phyloP scores from a whole-genome alignment of 1,140 invertebrate species.

The Diabrotica undecimpunctata region DNA sequence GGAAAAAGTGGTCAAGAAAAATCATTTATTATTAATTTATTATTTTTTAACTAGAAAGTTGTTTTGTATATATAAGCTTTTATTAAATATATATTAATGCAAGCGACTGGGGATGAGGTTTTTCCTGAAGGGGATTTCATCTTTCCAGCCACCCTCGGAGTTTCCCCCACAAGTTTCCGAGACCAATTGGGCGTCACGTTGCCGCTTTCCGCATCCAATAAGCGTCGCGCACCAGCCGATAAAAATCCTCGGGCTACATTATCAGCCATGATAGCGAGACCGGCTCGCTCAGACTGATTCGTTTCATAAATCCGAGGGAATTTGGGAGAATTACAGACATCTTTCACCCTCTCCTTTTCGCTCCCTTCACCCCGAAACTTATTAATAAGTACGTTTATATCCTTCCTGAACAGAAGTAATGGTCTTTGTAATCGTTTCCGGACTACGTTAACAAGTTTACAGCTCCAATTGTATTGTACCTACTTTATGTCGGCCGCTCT shows the following conservation, averaged over 20 bases:
- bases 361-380: conserved; percentile 25
- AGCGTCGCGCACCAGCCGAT: conserved; percentile 32
- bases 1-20: no score
- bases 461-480: no score
- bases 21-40: no score
- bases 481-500: no score
- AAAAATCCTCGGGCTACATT: conserved; percentile 47
- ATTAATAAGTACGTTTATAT: conserved; percentile 38
- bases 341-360: conserved; percentile 17
- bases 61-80: no score
- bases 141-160: conserved; percentile 32
- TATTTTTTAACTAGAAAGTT: no score
- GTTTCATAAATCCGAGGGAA: conserved; percentile 43
- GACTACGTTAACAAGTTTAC: not conserved
- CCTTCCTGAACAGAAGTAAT: conserved; percentile 22
- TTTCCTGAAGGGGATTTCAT: conserved; percentile 5
- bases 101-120: no score
- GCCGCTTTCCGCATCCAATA: conserved; percentile 29
- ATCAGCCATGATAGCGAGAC: conserved; percentile 47
- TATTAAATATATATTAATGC: no score
- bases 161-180: conserved; percentile 41
- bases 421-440: conserved; percentile 25
- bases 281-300: conserved; percentile 43
- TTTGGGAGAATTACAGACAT: conserved; percentile 15
- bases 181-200: conserved; percentile 34